phyloP scores from a whole-genome alignment of 2,888 invertebrate species.

The Amblyjoppa fuscipennis region DNA sequence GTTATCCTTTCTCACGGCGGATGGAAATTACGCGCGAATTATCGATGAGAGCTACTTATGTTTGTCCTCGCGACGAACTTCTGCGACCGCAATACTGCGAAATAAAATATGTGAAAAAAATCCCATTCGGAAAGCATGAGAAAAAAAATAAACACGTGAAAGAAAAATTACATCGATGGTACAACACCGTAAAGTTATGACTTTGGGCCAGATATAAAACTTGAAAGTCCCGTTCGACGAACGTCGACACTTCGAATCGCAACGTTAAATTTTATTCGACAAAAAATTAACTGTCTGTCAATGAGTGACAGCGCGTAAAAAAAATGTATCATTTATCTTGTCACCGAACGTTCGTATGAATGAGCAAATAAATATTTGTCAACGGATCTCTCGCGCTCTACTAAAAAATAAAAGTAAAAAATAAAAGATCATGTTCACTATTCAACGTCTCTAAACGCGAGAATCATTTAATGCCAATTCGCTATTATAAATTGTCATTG shows the following conservation, averaged over 20 bases:
- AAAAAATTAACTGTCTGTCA: not conserved
- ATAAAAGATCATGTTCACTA: not conserved
- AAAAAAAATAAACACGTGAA: not conserved
- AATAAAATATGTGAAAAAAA: not conserved
- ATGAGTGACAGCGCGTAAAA: not conserved
- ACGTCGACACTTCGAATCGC: not conserved
- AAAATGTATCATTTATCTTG: not conserved
- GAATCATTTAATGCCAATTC: not conserved
- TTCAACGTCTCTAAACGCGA: not conserved
- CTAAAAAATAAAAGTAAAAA: not conserved
- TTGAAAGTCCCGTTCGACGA: too few species aligned
- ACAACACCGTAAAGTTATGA: not conserved
- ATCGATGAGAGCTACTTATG: conserved; percentile 14
- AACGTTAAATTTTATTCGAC: not conserved
- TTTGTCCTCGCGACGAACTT: conserved; percentile 45
- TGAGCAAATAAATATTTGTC: not conserved
- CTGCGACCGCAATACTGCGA: not conserved
- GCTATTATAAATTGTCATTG: not conserved
- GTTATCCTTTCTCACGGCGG: conserved; percentile 45
- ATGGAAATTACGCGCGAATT: conserved; percentile 30
- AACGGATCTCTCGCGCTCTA: not conserved
- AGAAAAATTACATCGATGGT: not conserved
- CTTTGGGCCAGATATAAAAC: too few species aligned
- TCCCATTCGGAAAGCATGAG: not conserved
- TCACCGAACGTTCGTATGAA: not conserved